Evolutionary conservation across 2,888 invertebrate genomes (phyloP).

Genomic region (Drosophila mettleri): DNA sequence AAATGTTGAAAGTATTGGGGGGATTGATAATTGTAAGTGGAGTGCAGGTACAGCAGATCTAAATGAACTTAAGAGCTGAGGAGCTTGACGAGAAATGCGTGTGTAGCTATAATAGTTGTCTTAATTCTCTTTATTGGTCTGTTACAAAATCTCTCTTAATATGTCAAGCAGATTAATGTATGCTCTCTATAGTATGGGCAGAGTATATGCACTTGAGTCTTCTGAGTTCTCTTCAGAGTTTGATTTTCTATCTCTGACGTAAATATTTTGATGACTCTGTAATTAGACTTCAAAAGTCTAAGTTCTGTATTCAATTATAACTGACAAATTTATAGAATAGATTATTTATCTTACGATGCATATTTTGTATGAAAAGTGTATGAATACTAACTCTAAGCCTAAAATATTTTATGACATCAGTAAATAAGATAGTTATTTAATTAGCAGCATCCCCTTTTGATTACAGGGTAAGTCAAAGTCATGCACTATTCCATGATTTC

Average conservation of each 20-base stretch:
- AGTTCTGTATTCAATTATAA: too few species aligned
- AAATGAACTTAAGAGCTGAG: not conserved
- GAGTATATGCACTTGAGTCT: not conserved
- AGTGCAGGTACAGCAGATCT: not conserved
- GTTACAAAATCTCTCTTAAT: not conserved
- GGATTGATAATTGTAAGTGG: not conserved
- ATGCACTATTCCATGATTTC: not conserved
- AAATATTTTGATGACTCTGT: too few species aligned
- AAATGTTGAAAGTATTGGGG: not conserved
- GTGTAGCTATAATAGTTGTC: not conserved
- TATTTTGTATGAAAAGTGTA: too few species aligned
- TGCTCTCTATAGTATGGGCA: not conserved
- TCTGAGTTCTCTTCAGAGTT: too few species aligned
- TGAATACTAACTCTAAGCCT: too few species aligned
- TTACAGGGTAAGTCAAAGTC: conserved; percentile 15
- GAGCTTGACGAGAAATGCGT: not conserved
- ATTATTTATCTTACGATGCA: too few species aligned
- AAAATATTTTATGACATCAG: too few species aligned
- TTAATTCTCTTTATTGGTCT: not conserved
- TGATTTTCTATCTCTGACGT: too few species aligned
- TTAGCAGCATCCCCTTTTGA: too few species aligned
- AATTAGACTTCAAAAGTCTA: too few species aligned
- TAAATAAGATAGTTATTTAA: too few species aligned
- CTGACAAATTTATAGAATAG: too few species aligned
- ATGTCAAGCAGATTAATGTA: not conserved